Percentiles rank a stretch among this genome's conserved stretches.
These are phyloP conservation scores for Okamejei kenojei DNA, from an alignment of 2,797 vertebrate species.

Conservation along the genomic window DNA sequence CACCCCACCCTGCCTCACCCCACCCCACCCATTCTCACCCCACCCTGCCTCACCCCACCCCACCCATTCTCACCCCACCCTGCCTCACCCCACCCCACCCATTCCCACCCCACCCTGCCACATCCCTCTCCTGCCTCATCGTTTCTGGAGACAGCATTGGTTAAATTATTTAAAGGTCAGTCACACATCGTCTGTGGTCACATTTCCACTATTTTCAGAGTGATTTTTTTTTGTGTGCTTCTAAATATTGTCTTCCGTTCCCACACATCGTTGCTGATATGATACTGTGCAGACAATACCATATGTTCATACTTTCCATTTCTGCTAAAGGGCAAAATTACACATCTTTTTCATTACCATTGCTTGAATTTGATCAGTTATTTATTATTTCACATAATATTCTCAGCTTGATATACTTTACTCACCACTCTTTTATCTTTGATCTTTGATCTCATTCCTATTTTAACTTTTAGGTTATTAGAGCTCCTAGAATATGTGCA, in stretches of 20 bases:
- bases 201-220: background rate
- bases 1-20: accelerated
- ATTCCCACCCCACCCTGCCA: no score
- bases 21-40: accelerated
- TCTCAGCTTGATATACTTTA: background rate
- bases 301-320: background rate
- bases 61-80: no score
- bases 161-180: background rate
- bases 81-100: no score
- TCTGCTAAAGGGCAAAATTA: background rate
- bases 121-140: no score
- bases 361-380: background rate
- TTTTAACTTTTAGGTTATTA: background rate
- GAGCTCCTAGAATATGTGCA: no score
- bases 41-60: no score
- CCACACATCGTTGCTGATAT: background rate
- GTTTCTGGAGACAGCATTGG: background rate
- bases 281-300: background rate
- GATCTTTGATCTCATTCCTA: background rate
- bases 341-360: background rate
- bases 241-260: background rate
- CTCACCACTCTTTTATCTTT: background rate
- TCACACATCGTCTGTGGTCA: background rate
- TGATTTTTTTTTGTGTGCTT: background rate
- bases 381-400: background rate